A percentile compares a stretch with the other conserved stretches of the same genome.
phyloP scores from a whole-genome alignment of 2,113 vertebrate genomes.

The Stictonetta naevosa region DNA sequence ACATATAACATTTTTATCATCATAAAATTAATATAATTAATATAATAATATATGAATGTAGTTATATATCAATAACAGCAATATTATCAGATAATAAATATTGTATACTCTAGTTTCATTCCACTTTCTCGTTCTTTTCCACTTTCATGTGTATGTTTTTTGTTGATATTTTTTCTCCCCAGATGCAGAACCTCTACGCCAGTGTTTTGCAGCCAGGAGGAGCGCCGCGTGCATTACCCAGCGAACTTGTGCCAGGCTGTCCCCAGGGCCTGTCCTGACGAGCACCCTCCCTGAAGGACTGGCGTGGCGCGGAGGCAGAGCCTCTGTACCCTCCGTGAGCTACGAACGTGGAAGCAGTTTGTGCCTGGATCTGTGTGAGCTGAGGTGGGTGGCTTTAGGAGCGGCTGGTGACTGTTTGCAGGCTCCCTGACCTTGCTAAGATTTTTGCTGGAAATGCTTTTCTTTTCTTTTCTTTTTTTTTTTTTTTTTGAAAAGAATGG shows the following conservation, averaged over 20 bases:
- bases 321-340: background rate
- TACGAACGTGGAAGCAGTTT: fast-evolving
- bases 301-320: fast-evolving
- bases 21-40: background rate
- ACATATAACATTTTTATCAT: background rate
- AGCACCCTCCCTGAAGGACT: fast-evolving
- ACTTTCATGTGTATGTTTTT: background rate
- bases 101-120: background rate
- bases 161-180: background rate
- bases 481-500: background rate
- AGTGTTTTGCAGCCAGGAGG: background rate
- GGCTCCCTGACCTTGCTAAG: background rate
- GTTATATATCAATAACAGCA: background rate
- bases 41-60: background rate
- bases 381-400: background rate
- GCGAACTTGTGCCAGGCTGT: background rate
- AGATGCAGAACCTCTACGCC: background rate
- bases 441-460: background rate
- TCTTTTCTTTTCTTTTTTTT: background rate
- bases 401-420: background rate
- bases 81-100: background rate
- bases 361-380: background rate
- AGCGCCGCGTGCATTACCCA: fast-evolving
- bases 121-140: background rate
- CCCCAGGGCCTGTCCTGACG: fast-evolving